Base-by-base conservation (phyloP, 2,113 vertebrate genomes). In the Pangasianodon gigas region DNA sequence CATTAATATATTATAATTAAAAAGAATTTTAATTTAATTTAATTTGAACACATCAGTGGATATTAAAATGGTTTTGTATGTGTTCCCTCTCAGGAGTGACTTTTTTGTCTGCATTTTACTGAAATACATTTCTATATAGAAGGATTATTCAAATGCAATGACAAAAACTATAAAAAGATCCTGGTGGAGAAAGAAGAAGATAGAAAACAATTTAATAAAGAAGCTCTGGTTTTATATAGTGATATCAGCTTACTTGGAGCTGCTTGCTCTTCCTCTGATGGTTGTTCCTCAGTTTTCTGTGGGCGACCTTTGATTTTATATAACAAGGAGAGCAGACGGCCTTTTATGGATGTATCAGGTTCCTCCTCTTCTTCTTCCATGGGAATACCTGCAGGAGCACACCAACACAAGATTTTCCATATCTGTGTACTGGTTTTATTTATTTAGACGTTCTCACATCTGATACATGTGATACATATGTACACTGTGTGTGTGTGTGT, bases 281-380 rank as follows among this genome's bases (percentile, higher is more conserved):
- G 96, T 54, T 97, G 95, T 87, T 96, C 90, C 90, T 97, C 97
- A 13, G 96, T 96, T 92, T 97, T 96, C 93, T 96, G 98, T 88
- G 97, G 96, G 3, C 95, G 95, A 62, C 98, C 97, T 95, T 97
- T 98, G 94, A 99, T 98, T 95, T 97, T 99, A 92, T 97, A 97
- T 54, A 99, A 89, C 92, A 99, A 92, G 29, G 97, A 94, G 52
- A 98, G 92, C 54, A 99, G 96, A 62, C 97, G 97, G 24, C 97
- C 97, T 91, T 97, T 96, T 91, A 98, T 97, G 6, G 98, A 98
- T 1, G 94, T 95, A 91, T 98, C 97, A 84, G 97, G 97, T 29
- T 97, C 97, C 88, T 97, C 97, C 8, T 97, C 97, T 9, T 98
- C 97, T 89, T 98, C 98, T 91, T 98, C 97, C 87, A 97, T 91